phyloP scores from a whole-genome alignment of 1,140 invertebrate genomes.

The Musca vetustissima region DNA sequence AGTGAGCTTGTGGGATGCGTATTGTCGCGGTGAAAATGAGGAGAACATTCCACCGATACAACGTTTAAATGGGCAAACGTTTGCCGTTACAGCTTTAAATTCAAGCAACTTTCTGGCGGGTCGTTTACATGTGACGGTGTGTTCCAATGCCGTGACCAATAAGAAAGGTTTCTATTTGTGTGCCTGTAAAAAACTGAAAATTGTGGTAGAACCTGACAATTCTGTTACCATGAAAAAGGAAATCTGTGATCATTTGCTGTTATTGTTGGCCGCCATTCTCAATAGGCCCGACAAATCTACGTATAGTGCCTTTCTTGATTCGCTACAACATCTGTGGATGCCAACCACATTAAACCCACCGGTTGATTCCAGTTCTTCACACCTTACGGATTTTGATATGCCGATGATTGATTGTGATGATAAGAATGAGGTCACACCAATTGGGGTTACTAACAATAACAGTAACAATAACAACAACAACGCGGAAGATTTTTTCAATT shows the following conservation, averaged over 20 bases:
- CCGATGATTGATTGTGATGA: neutral
- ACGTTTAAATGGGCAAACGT: conserved; percentile 40
- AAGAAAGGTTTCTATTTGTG: conserved; percentile 40
- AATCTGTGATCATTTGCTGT: conserved; percentile 50
- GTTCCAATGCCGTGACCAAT: conserved; percentile 37
- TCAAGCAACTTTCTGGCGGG: conserved; percentile 45
- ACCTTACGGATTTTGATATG: neutral
- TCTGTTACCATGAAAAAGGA: conserved; percentile 52
- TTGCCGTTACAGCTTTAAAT: conserved; percentile 44
- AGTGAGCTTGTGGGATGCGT: conserved; percentile 43
- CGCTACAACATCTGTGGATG: conserved; percentile 48
- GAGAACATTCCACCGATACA: conserved; percentile 44
- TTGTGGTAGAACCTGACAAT: conserved; percentile 51
- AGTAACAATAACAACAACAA: neutral
- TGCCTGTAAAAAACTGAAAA: conserved; percentile 48
- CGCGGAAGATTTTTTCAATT: conserved; percentile 46
- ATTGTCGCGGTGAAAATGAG: conserved; percentile 38
- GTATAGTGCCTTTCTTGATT: conserved; percentile 42
- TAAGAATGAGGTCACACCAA: neutral
- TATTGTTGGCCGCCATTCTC: conserved; percentile 45
- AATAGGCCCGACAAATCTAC: conserved; percentile 43
- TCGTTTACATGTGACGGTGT: conserved; percentile 44
- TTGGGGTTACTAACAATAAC: neutral
- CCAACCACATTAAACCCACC: conserved; percentile 40
- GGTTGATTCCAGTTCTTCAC: conserved; percentile 27